phyloP scores from a whole-genome alignment of 2,888 invertebrate genomes.

The Lamproptera curius region DNA sequence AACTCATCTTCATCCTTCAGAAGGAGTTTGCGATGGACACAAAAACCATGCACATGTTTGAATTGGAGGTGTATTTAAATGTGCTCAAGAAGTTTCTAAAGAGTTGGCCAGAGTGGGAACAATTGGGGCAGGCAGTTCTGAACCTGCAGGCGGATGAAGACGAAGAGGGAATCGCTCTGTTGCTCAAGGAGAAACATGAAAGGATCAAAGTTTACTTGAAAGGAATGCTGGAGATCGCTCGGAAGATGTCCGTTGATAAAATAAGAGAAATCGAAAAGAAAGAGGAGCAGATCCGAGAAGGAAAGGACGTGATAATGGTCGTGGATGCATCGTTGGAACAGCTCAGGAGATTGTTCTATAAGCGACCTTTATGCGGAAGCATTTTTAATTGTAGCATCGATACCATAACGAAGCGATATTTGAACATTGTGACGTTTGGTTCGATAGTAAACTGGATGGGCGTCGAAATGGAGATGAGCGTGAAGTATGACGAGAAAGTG shows the following conservation, averaged over 20 bases:
- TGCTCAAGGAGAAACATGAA: constrained; percentile 43
- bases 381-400: constrained; percentile 31
- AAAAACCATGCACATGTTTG: constrained; percentile 39
- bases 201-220: constrained; percentile 46
- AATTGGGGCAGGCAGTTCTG: constrained; percentile 44
- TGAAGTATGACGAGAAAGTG: constrained; percentile 9
- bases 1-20: constrained; percentile 49
- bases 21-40: constrained; percentile 49
- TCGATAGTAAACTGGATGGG: constrained; percentile 42
- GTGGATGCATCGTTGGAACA: constrained; percentile 40
- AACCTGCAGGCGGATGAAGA: constrained; percentile 33
- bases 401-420: constrained; percentile 35
- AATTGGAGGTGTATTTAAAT: constrained; percentile 53
- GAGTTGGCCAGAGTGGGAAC: constrained; percentile 63
- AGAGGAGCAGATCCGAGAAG: constrained; percentile 19
- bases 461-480: constrained; percentile 30
- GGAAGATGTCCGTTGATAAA: constrained; percentile 34
- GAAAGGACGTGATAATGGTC: constrained; percentile 43
- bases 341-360: constrained; percentile 39
- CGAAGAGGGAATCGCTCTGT: constrained; percentile 30
- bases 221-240: constrained; percentile 36
- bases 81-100: constrained; percentile 58
- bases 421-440: constrained; percentile 24
- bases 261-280: constrained; percentile 28
- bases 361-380: constrained; percentile 35